Conservation (phyloP, 2,797 vertebrate genomes). For the Cryptoprocta ferox region DNA sequence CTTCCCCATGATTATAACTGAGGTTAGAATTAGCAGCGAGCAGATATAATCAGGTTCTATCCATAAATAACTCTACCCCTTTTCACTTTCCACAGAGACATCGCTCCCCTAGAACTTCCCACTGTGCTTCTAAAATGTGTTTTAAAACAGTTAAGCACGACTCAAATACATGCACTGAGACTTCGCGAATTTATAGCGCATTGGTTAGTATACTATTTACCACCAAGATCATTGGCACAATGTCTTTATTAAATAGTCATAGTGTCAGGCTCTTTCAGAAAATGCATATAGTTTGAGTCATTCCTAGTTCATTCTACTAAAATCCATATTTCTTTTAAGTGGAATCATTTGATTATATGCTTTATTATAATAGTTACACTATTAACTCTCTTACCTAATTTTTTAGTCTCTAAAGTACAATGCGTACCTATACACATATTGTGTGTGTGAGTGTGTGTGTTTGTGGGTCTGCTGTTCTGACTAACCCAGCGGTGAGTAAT, state of each 20-base stretch:
- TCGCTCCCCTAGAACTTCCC: not conserved
- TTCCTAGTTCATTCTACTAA: conserved; percentile 1
- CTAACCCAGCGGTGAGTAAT: not conserved
- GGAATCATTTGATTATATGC: not conserved
- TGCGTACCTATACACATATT: not conserved
- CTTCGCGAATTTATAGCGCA: not conserved
- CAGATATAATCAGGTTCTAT: not conserved
- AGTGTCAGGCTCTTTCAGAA: not conserved
- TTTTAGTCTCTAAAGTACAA: not conserved
- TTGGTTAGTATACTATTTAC: not conserved
- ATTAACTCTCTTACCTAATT: not conserved
- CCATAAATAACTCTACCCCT: not conserved
- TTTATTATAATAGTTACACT: not conserved
- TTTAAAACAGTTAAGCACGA: not conserved
- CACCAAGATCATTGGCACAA: not conserved
- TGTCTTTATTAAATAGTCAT: not conserved
- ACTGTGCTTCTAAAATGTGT: not conserved
- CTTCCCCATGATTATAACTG: not conserved
- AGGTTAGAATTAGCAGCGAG: not conserved
- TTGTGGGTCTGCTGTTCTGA: not conserved
- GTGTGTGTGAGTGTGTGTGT: no score
- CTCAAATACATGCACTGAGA: not conserved
- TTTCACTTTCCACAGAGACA: not conserved
- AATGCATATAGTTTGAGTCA: not conserved
- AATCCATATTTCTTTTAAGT: not conserved